Evolutionary conservation across 2,113 vertebrate genomes (phyloP).

Genomic region (Odocoileus virginianus): DNA sequence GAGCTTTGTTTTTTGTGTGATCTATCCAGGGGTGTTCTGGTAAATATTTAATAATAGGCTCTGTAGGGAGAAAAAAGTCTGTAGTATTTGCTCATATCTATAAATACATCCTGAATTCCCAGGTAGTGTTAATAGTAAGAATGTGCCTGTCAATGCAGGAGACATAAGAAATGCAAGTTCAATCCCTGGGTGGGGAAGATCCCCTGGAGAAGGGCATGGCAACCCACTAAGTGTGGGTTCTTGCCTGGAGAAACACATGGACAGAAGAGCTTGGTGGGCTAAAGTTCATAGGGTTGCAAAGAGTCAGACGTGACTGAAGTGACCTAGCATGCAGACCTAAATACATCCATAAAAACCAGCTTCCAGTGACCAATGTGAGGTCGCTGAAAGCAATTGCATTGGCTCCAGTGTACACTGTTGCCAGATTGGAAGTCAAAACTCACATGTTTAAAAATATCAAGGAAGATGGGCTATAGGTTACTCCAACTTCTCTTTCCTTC

Average conservation of each 20-base stretch:
- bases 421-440: not conserved
- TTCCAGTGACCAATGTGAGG: not conserved
- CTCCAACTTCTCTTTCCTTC: not conserved
- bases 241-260: not conserved
- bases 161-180: not conserved
- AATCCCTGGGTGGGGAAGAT: not conserved
- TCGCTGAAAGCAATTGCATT: not conserved
- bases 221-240: not conserved
- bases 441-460: not conserved
- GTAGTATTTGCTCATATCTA: not conserved
- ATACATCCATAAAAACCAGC: rapidly evolving
- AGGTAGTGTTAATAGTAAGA: not conserved
- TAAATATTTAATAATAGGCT: not conserved
- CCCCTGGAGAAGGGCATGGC: not conserved
- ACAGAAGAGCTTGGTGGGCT: not conserved
- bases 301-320: not conserved
- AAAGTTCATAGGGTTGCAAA: not conserved
- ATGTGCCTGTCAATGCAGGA: not conserved
- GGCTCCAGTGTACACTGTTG: rapidly evolving
- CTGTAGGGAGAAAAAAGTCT: not conserved
- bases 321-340: not conserved
- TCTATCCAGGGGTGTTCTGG: not conserved
- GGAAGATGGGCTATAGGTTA: not conserved
- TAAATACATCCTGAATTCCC: not conserved
- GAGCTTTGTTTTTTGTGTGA: not conserved